phyloP scores from a whole-genome alignment of 2,888 invertebrate species.

The Parasteatoda lunata region DNA sequence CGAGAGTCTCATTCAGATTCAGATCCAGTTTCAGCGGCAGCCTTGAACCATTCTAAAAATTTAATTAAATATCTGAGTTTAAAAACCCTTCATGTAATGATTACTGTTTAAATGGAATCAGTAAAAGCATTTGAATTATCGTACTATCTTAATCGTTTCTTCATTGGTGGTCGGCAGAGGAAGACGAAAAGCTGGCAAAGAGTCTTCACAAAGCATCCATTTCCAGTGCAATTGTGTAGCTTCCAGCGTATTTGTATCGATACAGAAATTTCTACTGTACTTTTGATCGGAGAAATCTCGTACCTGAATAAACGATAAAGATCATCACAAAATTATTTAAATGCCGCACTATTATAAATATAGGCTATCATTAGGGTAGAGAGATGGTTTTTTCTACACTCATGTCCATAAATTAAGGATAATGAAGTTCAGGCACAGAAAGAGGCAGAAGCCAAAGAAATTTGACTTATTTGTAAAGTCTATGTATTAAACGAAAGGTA shows the following conservation, averaged over 20 bases:
- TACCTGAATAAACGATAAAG: constrained; percentile 10
- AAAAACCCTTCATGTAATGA: background rate
- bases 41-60: background rate
- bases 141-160: no score
- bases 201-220: constrained; percentile 25
- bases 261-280: constrained; percentile 27
- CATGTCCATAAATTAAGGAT: no score
- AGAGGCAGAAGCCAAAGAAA: no score
- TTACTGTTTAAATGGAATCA: background rate
- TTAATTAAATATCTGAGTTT: background rate
- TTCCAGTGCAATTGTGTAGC: constrained; percentile 30
- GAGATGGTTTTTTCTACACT: no score
- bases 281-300: constrained; percentile 7
- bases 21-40: background rate
- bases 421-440: no score
- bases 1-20: background rate
- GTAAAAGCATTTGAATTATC: no score
- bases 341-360: background rate
- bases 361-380: background rate
- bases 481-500: no score
- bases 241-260: constrained; percentile 12
- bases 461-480: no score
- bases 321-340: background rate
- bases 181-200: background rate
- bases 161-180: background rate